Base-by-base conservation (phyloP, 1,140 invertebrate species). In the Papilio aristodemus region DNA sequence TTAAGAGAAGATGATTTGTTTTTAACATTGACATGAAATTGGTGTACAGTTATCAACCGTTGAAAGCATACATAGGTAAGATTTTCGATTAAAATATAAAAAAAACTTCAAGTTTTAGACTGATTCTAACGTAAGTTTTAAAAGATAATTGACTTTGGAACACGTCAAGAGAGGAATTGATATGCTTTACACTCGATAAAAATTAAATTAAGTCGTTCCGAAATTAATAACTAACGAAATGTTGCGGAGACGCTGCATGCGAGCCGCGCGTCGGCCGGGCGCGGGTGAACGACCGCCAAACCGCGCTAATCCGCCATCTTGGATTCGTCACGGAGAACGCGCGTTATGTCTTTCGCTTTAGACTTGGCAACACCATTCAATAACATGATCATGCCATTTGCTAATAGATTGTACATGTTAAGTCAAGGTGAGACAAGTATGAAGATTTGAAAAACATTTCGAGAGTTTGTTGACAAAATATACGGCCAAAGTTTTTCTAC, bases 221-320 rank as follows among this genome's bases (percentile, higher is more conserved):
- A 46, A 66, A 66, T 66, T 66, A 66, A 46, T 66, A 46, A 27
- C 25, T 22, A 71, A 75, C 74, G 73, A 83, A 82, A 85, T 82
- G 74, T 81, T 79, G 72, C 71, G 73, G 68, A 70, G 67, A 71
- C 74, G 69, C 68, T 84, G 75, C 77, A 79, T 83, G 80, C 78
- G 71, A 79, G 76, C 76, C 73, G 79, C 70, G 76, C 78, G 80
- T 81, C 75, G 77, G 73, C 75, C 80, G 84, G 80, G 80, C 78
- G 79, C 77, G 72, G 86, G 86, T 90, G 74, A 88, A 85, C 70
- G 88, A 89, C 88, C 86, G 80, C 86, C 88, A 87, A 90, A 89
- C 82, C 82, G 83, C 83, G 84, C 77, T 80, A 84, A 80, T 83
- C 79, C 83, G 81, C 88, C 88, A 89, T 89, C 73, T 90, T 88